Evolutionary conservation across 2,888 invertebrate species (phyloP).

Genomic region (Watsonalla binaria): DNA sequence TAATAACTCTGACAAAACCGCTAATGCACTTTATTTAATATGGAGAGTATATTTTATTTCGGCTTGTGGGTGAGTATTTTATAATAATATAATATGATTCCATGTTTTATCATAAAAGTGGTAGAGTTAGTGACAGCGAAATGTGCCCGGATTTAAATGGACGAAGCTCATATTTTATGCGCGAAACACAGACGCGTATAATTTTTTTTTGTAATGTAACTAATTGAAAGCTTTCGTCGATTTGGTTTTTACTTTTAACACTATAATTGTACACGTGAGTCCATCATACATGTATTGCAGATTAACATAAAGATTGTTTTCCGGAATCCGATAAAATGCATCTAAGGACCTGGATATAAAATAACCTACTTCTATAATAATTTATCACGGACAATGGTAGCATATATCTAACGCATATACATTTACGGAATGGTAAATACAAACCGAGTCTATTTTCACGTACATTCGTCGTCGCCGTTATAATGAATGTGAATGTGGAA

Average conservation of each 20-base stretch:
- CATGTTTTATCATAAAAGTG: slow-evolving; percentile 31
- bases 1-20: slow-evolving; percentile 17
- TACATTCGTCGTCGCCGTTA: slow-evolving; percentile 30
- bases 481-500: slow-evolving; percentile 43
- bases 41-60: slow-evolving; percentile 8
- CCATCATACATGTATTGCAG: too few relatives aligned
- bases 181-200: background rate
- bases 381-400: too few relatives aligned
- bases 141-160: slow-evolving; percentile 19
- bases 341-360: too few relatives aligned
- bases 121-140: slow-evolving; percentile 10
- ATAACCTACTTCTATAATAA: background rate
- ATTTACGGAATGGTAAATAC: slow-evolving; percentile 16
- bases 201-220: background rate
- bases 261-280: background rate
- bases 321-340: too few relatives aligned
- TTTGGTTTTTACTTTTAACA: background rate
- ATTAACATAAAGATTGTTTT: too few relatives aligned
- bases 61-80: slow-evolving; percentile 11
- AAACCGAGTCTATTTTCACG: slow-evolving; percentile 37
- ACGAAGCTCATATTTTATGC: slow-evolving; percentile 5
- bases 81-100: slow-evolving; percentile 23
- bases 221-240: background rate
- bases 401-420: slow-evolving; percentile 10
- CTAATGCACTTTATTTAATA: slow-evolving; percentile 19